Conservation (phyloP, 2,113 vertebrate genomes). For the Strix uralensis region DNA sequence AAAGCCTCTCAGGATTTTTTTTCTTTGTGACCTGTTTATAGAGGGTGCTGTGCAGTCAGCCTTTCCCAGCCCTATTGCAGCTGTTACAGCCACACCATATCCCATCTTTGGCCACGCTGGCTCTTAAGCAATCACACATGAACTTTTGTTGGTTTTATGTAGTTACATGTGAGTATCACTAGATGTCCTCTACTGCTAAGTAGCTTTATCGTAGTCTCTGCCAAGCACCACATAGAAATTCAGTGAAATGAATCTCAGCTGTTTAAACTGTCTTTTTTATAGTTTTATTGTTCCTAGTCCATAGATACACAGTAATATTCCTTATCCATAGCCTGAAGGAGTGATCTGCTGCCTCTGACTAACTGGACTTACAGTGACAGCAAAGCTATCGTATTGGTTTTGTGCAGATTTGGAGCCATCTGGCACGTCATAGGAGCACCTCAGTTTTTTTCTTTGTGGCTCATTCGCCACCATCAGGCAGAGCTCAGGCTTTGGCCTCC, state of each 20-base stretch:
- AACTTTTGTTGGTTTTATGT: neutral
- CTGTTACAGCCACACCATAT: neutral
- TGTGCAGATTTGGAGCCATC: neutral
- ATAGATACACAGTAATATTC: neutral
- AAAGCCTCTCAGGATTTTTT: neutral
- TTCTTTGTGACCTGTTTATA: neutral
- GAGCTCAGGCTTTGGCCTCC: neutral
- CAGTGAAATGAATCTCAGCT: neutral
- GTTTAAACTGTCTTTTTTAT: neutral
- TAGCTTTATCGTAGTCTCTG: neutral
- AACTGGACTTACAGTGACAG: neutral
- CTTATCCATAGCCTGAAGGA: neutral
- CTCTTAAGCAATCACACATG: neutral
- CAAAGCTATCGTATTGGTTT: neutral
- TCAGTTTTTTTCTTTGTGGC: neutral
- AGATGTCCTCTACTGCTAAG: slow-evolving; percentile 50
- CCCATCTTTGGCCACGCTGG: fast-evolving
- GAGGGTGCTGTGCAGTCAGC: neutral
- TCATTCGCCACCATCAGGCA: neutral
- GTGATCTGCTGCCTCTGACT: neutral
- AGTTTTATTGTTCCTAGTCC: neutral
- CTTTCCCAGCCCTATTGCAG: neutral
- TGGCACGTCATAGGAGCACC: neutral
- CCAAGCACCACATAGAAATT: neutral
- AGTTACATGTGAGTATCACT: slow-evolving; percentile 45